These are phyloP conservation scores for Crocidura indochinensis DNA, from an alignment of 2,797 vertebrate genomes.

Conservation along the genomic window DNA sequence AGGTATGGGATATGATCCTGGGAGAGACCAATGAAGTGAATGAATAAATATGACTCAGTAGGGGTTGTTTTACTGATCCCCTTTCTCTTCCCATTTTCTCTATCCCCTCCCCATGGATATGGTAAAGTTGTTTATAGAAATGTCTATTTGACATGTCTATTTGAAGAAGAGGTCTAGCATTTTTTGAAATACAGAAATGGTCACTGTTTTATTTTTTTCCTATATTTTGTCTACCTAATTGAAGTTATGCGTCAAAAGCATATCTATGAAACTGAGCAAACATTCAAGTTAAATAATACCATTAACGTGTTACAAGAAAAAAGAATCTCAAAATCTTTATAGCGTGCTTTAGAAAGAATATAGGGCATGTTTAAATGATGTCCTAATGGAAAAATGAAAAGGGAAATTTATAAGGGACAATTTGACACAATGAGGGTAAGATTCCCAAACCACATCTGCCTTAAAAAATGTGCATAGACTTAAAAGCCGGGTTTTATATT, in stretches of 20 bases:
- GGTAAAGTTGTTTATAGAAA: background rate
- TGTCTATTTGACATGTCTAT: background rate
- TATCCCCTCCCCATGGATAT: background rate
- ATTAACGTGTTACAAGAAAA: background rate
- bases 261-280: background rate
- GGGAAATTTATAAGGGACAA: slow-evolving; percentile 37
- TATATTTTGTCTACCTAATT: slow-evolving; percentile 39
- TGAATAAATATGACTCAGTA: background rate
- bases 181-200: slow-evolving; percentile 39
- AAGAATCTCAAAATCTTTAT: background rate
- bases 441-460: background rate
- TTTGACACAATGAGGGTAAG: background rate
- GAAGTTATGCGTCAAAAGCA: slow-evolving; percentile 8
- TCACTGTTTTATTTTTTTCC: background rate
- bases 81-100: background rate
- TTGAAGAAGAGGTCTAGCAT: background rate
- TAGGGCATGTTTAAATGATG: background rate
- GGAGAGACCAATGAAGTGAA: background rate
- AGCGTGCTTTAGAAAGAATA: background rate
- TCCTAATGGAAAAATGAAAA: background rate
- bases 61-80: background rate
- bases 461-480: slow-evolving; percentile 13
- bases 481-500: slow-evolving; percentile 6
- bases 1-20: background rate
- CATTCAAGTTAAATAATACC: background rate